These are phyloP conservation scores for Chloropsis cyanopogon DNA, from an alignment of 2,113 vertebrate genomes.

Conservation along the genomic window DNA sequence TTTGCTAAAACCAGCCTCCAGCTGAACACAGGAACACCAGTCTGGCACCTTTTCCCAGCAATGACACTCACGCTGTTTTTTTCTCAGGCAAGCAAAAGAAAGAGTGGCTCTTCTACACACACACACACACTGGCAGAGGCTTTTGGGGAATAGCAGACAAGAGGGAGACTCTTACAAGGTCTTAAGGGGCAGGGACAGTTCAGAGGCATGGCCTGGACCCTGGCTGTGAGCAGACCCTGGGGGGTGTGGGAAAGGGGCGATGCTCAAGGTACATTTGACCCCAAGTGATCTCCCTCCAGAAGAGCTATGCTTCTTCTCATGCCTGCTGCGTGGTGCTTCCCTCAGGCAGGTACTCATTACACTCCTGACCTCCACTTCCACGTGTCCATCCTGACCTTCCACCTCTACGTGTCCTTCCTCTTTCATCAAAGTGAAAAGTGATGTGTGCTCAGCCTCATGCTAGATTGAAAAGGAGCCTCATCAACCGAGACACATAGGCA, in stretches of 20 bases:
- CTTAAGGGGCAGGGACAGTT: background rate
- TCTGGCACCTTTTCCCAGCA: background rate
- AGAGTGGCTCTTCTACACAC: background rate
- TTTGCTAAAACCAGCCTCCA: rapidly evolving
- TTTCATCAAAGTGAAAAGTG: background rate
- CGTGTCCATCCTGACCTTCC: background rate
- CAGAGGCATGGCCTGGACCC: background rate
- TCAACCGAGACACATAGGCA: background rate
- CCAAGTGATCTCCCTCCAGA: rapidly evolving
- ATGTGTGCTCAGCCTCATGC: background rate
- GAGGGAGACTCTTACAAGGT: rapidly evolving
- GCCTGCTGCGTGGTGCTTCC: background rate
- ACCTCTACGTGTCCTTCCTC: background rate
- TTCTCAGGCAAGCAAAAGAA: background rate
- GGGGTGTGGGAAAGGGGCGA: background rate
- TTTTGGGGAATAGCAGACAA: background rate
- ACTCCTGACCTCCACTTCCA: background rate
- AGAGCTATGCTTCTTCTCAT: background rate
- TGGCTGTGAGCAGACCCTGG: background rate
- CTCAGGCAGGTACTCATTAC: background rate
- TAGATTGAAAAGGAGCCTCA: background rate
- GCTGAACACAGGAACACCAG: background rate
- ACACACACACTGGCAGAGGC: rapidly evolving
- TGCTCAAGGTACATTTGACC: background rate
- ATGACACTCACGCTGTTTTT: background rate